These are phyloP conservation scores for Quadroppia sp. DNA, from an alignment of 2,888 invertebrate genomes.

Conservation along the genomic window DNA sequence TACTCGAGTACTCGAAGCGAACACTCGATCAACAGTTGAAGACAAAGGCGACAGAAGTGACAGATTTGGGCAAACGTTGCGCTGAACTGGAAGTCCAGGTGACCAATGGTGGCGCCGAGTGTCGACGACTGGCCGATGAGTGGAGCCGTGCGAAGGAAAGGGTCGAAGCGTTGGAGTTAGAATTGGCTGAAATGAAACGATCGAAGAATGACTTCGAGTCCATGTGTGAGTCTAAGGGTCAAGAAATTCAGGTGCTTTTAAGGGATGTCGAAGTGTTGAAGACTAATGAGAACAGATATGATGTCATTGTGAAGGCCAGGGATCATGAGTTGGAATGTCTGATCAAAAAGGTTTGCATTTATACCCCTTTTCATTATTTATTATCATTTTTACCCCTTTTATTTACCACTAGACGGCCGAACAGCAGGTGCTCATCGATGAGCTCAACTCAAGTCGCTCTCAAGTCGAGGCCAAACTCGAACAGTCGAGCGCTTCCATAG, in stretches of 20 bases:
- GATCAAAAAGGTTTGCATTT: neutral
- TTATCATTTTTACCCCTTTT: neutral
- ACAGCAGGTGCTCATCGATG: constrained; percentile 9
- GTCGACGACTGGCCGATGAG: neutral
- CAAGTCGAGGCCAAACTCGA: neutral
- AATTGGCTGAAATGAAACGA: constrained; percentile 14
- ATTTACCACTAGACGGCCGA: neutral
- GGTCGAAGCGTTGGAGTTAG: constrained; percentile 35
- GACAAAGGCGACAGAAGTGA: neutral
- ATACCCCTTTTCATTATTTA: neutral
- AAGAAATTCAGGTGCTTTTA: neutral
- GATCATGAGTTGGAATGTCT: neutral
- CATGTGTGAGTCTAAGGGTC: neutral
- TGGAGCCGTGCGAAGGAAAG: constrained; percentile 10
- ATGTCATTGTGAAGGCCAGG: neutral
- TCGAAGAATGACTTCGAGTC: constrained; percentile 6
- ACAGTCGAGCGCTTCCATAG: neutral
- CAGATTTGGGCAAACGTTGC: neutral
- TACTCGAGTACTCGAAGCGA: constrained; percentile 40
- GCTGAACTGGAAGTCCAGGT: neutral
- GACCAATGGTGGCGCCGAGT: constrained; percentile 16
- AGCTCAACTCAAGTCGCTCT: neutral
- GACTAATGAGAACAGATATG: neutral
- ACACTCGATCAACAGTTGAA: constrained; percentile 36
- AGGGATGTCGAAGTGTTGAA: neutral